Evolutionary conservation across 2,888 invertebrate genomes (phyloP), one percentile per base, ranked within the genome.

Genomic region (Lepidochrysops patricia): DNA sequence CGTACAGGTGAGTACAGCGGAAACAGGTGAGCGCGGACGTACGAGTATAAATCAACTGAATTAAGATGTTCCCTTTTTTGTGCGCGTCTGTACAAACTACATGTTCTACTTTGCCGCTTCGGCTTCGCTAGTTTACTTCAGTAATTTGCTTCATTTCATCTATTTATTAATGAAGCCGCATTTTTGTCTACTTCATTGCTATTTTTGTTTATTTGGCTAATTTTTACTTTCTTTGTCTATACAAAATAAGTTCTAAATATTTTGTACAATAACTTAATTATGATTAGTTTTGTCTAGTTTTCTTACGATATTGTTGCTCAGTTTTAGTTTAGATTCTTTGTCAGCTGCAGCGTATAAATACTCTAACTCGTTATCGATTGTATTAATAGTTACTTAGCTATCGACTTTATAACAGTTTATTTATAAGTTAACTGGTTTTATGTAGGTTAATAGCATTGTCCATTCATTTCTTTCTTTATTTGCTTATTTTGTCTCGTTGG

Each of bases 1-100:
- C 15, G 56, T 59, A 61, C 35, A 23, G 37, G 61, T 57, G 57
- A 26, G 19, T 64, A 66, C 70, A 71, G 69, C 61, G 66, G 67
- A 66, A 66, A 66, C 70, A 66, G 63, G 65, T 68, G 70, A 71
- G 64, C 65, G 65, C 64, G 62, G 61, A 61, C 57, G 57, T 63
- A n/a, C n/a, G n/a, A n/a, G n/a, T n/a, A 64, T 61, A 58, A 61
- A 61, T 63, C 58, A 50, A 61, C 75, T 57, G 56, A 56, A 57
- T 61, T 50, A 35, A 52, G 59, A 59, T 52, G 59, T 59, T 49
- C 52, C 23, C 27, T 50, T 52, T 49, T 60, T 62, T 59, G 54
- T 54, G 4, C 32, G 29, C 5, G 26, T 15, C 12, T 29, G 2
- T 29, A 32, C 13, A 12, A 54, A 15, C 54, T 54, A 9, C 15